Percentiles rank a stretch among this genome's conserved stretches.
phyloP scores from a whole-genome alignment of 2,797 vertebrate species.

The Diplodus sargus region DNA sequence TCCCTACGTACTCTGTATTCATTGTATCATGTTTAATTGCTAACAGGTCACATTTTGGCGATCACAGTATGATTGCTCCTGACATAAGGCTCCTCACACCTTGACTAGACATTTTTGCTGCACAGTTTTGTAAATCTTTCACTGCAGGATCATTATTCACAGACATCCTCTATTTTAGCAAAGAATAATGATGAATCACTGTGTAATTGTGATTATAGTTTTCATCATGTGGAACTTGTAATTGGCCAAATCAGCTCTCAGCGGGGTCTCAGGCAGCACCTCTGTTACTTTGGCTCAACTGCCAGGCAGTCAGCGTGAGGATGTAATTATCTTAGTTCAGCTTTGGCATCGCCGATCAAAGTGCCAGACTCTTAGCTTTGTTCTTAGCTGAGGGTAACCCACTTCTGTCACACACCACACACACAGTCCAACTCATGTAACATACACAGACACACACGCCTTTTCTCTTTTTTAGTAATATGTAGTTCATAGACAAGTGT shows the following conservation, averaged over 20 bases:
- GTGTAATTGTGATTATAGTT: conserved; percentile 33
- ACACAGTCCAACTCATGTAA: too few relatives aligned
- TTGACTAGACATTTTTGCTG: neutral
- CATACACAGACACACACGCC: too few relatives aligned
- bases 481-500: too few relatives aligned
- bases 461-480: too few relatives aligned
- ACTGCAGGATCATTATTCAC: conserved; percentile 2
- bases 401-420: conserved; percentile 46
- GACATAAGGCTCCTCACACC: neutral
- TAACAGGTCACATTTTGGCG: neutral
- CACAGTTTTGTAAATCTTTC: neutral
- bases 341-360: conserved; percentile 56
- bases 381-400: conserved; percentile 58
- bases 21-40: neutral
- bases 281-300: neutral
- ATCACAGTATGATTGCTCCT: conserved; percentile 13
- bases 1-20: neutral
- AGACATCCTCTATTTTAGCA: conserved; percentile 7
- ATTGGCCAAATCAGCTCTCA: conserved; percentile 35
- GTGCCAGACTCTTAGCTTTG: conserved; percentile 54
- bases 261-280: neutral
- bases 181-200: conserved; percentile 25
- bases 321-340: conserved; percentile 50
- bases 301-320: conserved; percentile 21
- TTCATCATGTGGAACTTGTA: conserved; percentile 22